phyloP scores from a whole-genome alignment of 2,113 vertebrate genomes.

The Lycaon pictus region DNA sequence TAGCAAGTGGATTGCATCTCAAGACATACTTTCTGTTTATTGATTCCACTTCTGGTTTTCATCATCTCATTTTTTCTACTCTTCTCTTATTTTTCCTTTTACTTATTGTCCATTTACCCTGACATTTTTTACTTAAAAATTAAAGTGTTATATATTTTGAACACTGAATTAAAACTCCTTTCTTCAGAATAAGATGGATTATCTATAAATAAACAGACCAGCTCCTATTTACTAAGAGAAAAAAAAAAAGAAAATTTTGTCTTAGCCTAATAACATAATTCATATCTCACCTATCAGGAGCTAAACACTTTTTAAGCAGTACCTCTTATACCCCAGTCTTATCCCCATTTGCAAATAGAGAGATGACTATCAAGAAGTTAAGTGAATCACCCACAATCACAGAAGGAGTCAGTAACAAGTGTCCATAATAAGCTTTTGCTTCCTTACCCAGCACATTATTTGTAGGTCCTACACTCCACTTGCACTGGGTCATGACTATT shows the following conservation, averaged over 20 bases:
- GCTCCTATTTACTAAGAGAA: neutral
- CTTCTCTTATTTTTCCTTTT: neutral
- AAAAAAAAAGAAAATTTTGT: neutral
- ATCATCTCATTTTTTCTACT: neutral
- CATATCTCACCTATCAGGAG: neutral
- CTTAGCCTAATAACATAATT: slow-evolving; percentile 20
- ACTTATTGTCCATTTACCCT: neutral
- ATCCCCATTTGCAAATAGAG: neutral
- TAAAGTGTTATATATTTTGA: slow-evolving; percentile 26
- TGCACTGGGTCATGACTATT: neutral
- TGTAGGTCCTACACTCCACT: neutral
- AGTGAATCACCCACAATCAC: neutral
- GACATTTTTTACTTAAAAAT: slow-evolving; percentile 21
- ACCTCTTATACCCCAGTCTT: neutral
- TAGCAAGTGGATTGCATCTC: neutral
- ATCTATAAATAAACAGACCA: slow-evolving; percentile 1
- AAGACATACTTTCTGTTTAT: neutral
- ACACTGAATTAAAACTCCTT: slow-evolving; percentile 20
- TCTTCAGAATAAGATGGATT: neutral
- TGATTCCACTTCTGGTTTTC: slow-evolving; percentile 32
- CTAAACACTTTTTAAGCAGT: neutral
- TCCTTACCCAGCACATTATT: neutral
- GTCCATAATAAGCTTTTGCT: neutral
- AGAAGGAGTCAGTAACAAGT: neutral
- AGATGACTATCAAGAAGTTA: neutral